Conservation (phyloP, 2,797 vertebrate species). For the Geotrypetes seraphini region DNA sequence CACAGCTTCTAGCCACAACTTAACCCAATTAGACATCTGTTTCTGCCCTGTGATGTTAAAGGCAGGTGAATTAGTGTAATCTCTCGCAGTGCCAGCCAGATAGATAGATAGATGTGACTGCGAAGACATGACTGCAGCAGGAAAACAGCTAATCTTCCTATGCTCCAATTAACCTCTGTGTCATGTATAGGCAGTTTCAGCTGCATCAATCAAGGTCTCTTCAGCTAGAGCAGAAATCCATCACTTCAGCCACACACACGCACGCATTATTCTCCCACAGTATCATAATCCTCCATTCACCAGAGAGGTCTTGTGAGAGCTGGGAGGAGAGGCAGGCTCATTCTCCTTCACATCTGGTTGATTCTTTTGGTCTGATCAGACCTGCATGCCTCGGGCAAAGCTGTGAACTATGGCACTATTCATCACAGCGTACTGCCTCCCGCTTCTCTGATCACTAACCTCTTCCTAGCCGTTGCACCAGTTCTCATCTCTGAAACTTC, state of each 20-base stretch:
- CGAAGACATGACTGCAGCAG: slow-evolving; percentile 9
- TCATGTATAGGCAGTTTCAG: slow-evolving; percentile 27
- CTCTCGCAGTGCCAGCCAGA: no score
- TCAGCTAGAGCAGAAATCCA: slow-evolving; percentile 13
- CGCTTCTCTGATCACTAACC: slow-evolving; percentile 16
- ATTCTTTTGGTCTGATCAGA: slow-evolving; percentile 16
- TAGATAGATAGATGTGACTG: no score
- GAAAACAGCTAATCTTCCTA: slow-evolving; percentile 23
- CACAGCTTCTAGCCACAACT: no score
- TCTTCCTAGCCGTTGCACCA: slow-evolving; percentile 23
- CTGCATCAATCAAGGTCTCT: slow-evolving; percentile 34
- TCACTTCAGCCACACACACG: slow-evolving; percentile 17
- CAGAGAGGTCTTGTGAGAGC: slow-evolving; percentile 25
- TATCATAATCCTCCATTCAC: slow-evolving; percentile 30
- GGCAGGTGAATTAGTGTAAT: no score
- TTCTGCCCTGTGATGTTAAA: no score
- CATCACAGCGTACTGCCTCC: slow-evolving; percentile 12
- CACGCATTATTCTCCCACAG: slow-evolving; percentile 24
- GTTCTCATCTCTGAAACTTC: no score
- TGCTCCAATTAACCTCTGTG: slow-evolving; percentile 29
- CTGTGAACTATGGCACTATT: slow-evolving; percentile 13
- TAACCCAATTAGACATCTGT: no score
- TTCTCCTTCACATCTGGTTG: slow-evolving; percentile 22
- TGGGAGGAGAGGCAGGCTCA: slow-evolving; percentile 13
- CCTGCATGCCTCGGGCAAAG: slow-evolving; percentile 3